Evolutionary conservation across 2,797 vertebrate genomes (phyloP).

Genomic region (Danio albolineatus): DNA sequence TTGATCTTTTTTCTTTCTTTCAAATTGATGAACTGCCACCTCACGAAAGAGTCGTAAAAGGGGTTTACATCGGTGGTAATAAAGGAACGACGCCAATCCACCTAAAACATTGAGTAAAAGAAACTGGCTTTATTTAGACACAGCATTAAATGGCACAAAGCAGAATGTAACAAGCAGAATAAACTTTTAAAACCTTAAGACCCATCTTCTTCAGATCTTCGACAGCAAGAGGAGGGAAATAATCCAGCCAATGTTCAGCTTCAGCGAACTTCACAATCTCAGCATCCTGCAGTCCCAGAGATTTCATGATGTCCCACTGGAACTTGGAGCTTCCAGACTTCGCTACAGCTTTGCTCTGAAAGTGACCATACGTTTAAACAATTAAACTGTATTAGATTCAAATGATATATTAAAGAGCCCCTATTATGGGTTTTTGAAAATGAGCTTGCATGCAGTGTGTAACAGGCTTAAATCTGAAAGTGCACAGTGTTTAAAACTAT

Average conservation of each 20-base stretch:
- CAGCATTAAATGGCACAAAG: not conserved
- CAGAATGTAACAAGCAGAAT: not conserved
- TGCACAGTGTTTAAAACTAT: too few species aligned
- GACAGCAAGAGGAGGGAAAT: constrained; percentile 92
- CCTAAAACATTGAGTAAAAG: constrained; percentile 72
- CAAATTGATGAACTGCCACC: constrained; percentile 94
- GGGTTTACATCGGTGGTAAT: constrained; percentile 96
- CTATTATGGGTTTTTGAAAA: too few species aligned
- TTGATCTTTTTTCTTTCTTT: constrained; percentile 96
- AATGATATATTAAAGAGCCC: not conserved
- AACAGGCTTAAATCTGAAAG: too few species aligned
- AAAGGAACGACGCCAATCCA: constrained; percentile 98
- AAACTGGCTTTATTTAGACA: not conserved
- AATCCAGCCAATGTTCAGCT: constrained; percentile 95
- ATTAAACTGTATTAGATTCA: not conserved
- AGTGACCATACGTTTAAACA: not conserved
- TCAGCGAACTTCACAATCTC: constrained; percentile 89
- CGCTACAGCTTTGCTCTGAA: constrained; percentile 93
- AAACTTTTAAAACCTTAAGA: constrained; percentile 84
- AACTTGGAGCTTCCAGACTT: constrained; percentile 88
- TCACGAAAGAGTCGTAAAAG: constrained; percentile 96
- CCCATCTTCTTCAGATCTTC: constrained; percentile 94
- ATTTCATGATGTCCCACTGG: constrained; percentile 97
- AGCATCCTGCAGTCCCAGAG: constrained; percentile 87
- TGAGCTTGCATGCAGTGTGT: too few species aligned